These are phyloP conservation scores for Aspidiotus rigidus DNA, from an alignment of 2,888 invertebrate genomes.

Conservation along the genomic window DNA sequence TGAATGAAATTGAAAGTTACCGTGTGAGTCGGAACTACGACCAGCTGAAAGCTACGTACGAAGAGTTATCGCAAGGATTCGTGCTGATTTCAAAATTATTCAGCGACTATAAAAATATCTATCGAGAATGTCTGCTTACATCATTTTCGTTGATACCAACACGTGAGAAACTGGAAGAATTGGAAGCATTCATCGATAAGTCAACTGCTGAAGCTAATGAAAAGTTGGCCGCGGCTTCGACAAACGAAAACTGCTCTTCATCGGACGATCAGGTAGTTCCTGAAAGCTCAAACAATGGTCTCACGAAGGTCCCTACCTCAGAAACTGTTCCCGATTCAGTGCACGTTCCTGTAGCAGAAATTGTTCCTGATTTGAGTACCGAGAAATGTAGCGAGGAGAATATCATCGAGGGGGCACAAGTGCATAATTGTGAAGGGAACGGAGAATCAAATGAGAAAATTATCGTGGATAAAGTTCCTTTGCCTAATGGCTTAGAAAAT, in stretches of 20 bases:
- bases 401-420: no score
- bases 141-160: slow-evolving; percentile 68
- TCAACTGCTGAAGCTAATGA: not conserved
- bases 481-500: not conserved
- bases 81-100: slow-evolving; percentile 55
- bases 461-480: no score
- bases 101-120: slow-evolving; percentile 52
- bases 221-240: not conserved
- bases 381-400: not conserved
- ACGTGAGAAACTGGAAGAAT: slow-evolving; percentile 50
- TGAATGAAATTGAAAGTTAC: slow-evolving; percentile 63
- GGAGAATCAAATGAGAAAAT: not conserved
- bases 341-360: not conserved
- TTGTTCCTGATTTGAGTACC: not conserved
- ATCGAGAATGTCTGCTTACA: slow-evolving; percentile 62
- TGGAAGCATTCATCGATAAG: slow-evolving; percentile 47
- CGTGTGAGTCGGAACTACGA: slow-evolving; percentile 50
- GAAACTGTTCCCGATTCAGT: not conserved
- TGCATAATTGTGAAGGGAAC: no score
- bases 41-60: slow-evolving; percentile 49
- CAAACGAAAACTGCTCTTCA: not conserved
- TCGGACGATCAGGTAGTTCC: no score
- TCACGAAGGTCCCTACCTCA: no score
- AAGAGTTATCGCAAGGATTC: slow-evolving; percentile 53
- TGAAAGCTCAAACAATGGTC: no score